A percentile compares a stretch with the other conserved stretches of the same genome.
phyloP scores from a whole-genome alignment of 30 jellyfish, hydroid and myxozoan species.

The Aurelia coerulea region DNA sequence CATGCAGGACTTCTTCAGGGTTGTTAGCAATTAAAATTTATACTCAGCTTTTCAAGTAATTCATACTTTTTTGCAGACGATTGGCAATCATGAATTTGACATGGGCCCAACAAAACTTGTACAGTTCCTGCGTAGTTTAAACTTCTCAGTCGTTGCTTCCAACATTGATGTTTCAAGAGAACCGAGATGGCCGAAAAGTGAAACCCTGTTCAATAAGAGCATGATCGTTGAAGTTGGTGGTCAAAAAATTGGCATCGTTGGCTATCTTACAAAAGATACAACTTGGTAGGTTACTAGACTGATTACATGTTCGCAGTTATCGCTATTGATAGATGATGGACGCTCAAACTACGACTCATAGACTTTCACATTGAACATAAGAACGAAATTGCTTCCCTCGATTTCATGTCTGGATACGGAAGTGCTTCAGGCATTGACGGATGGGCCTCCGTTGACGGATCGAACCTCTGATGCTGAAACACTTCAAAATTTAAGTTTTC shows the following conservation, averaged over 20 bases:
- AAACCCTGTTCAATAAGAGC: slow-evolving; percentile 58
- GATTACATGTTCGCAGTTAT: too few species aligned
- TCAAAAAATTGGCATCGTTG: slow-evolving; percentile 89
- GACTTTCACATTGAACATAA: too few species aligned
- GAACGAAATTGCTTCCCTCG: too few species aligned
- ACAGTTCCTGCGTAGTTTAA: slow-evolving; percentile 56
- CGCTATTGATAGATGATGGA: too few species aligned
- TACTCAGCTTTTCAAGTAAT: neutral
- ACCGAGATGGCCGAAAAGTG: slow-evolving; percentile 81
- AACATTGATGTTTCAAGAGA: slow-evolving; percentile 83
- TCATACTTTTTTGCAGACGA: slow-evolving; percentile 60
- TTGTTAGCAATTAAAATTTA: too few species aligned
- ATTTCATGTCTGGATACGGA: too few species aligned
- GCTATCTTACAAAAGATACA: slow-evolving; percentile 85
- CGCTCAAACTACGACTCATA: too few species aligned
- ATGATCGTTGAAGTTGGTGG: slow-evolving; percentile 75
- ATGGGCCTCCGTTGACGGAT: too few species aligned
- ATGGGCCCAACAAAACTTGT: slow-evolving; percentile 82
- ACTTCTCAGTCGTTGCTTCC: slow-evolving; percentile 84
- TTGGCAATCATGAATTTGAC: slow-evolving; percentile 98
- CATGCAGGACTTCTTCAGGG: too few species aligned
- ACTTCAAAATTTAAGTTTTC: too few species aligned
- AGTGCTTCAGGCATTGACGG: too few species aligned
- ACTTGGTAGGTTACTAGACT: slow-evolving; percentile 55
- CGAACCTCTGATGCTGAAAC: too few species aligned